These are phyloP conservation scores for Habropoda laboriosa DNA, from an alignment of 1,140 invertebrate genomes.

Conservation along the genomic window DNA sequence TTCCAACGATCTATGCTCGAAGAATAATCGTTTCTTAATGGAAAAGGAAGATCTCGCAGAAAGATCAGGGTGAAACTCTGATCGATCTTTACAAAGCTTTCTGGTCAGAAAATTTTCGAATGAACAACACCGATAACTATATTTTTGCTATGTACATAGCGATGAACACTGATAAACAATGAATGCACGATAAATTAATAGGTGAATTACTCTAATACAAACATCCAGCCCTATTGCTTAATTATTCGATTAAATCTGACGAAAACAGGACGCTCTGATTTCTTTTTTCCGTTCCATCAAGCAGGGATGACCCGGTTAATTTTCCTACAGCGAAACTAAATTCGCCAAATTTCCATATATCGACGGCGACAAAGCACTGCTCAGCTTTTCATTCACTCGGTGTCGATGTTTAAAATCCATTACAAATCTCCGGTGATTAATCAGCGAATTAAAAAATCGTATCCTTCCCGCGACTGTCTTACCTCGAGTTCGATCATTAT, in stretches of 20 bases:
- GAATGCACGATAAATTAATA: neutral
- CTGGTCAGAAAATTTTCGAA: conserved; percentile 22
- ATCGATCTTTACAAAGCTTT: conserved; percentile 23
- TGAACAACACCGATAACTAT: conserved; percentile 39
- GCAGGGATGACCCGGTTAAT: neutral
- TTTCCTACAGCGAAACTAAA: neutral
- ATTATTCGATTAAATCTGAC: neutral
- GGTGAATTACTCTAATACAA: conserved; percentile 16
- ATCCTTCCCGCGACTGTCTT: neutral
- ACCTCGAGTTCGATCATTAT: neutral
- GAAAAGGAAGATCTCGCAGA: neutral
- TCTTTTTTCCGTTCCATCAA: neutral
- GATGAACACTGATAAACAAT: conserved; percentile 4
- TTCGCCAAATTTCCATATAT: neutral
- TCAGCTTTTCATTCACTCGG: neutral
- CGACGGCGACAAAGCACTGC: too few relatives aligned
- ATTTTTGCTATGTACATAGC: conserved; percentile 36
- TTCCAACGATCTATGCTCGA: neutral
- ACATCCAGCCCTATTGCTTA: conserved; percentile 31
- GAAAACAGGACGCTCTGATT: too few relatives aligned
- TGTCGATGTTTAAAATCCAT: neutral
- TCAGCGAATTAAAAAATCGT: neutral
- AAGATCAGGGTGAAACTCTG: conserved; percentile 33
- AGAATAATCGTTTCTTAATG: neutral
- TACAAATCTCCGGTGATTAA: neutral